phyloP scores from a whole-genome alignment of 2,888 invertebrate species.

The Aphidius colemani region DNA sequence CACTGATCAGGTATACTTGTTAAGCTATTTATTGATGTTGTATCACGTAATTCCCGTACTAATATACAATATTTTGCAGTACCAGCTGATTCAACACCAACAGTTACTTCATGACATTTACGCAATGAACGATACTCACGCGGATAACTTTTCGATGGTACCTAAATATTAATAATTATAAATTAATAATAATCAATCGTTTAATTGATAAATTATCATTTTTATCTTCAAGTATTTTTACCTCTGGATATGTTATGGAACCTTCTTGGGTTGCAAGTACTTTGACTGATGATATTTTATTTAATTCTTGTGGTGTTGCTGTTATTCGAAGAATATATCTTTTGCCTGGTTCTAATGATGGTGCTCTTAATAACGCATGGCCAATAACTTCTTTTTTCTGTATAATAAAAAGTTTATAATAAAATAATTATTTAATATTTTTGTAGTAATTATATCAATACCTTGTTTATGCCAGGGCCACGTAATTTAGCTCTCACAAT shows the following conservation, averaged over 20 bases:
- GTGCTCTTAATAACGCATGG: conserved; percentile 49
- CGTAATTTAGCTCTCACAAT: conserved; percentile 52
- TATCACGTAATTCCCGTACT: conserved; percentile 45
- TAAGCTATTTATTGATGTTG: conserved; percentile 38
- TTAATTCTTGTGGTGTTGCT: conserved; percentile 49
- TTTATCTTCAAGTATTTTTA: conserved; percentile 25
- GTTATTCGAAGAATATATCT: conserved; percentile 55
- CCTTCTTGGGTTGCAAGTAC: conserved; percentile 52
- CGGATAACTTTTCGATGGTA: conserved; percentile 45
- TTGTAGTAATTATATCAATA: too few species aligned
- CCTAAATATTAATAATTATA: conserved; percentile 34
- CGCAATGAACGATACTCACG: conserved; percentile 46
- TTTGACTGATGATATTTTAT: conserved; percentile 51
- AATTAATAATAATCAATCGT: neutral
- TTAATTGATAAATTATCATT: neutral
- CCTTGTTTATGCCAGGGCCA: conserved; percentile 49
- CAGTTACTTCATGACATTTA: conserved; percentile 50
- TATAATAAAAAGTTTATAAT: too few species aligned
- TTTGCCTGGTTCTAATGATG: conserved; percentile 51
- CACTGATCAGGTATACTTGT: conserved; percentile 49
- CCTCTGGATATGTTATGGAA: conserved; percentile 48
- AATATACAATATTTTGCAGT: conserved; percentile 51
- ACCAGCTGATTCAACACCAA: conserved; percentile 51
- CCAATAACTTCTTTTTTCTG: conserved; percentile 49
- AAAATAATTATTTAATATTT: too few species aligned